Percentiles rank a stretch among this genome's conserved stretches.
Conservation (phyloP, 2,113 vertebrate genomes). For the Abramis brama region DNA sequence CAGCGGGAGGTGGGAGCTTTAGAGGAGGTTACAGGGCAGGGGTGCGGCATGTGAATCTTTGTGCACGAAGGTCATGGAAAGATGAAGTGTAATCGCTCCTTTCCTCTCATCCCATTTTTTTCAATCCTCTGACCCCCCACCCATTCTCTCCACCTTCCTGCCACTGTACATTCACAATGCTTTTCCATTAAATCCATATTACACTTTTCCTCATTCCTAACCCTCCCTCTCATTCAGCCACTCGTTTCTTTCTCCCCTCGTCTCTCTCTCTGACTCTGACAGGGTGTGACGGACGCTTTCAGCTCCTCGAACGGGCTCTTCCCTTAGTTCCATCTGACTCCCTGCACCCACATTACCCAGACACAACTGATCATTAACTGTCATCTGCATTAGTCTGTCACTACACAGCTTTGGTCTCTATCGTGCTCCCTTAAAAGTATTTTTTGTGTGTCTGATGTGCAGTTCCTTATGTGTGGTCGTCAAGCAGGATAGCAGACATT, state of each 20-base stretch:
- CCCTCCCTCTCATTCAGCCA: constrained; percentile 31
- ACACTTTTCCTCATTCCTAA: constrained; percentile 51
- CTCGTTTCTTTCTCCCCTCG: not conserved
- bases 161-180: constrained; percentile 65
- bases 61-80: constrained; percentile 53
- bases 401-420: constrained; percentile 8
- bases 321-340: constrained; percentile 63
- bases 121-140: constrained; percentile 34
- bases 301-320: constrained; percentile 34
- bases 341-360: constrained; percentile 20
- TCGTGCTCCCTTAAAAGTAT: not conserved
- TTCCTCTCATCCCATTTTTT: constrained; percentile 35
- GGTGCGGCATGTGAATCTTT: constrained; percentile 31
- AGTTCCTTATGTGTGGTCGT: not conserved
- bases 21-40: not conserved
- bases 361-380: constrained; percentile 40
- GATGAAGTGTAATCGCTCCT: constrained; percentile 60
- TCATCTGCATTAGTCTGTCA: constrained; percentile 24
- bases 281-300: constrained; percentile 10
- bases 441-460: not conserved
- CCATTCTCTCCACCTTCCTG: constrained; percentile 35
- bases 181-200: constrained; percentile 76
- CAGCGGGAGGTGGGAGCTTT: constrained; percentile 37
- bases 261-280: constrained; percentile 21
- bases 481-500: not conserved